Base-by-base conservation (phyloP, 2,797 vertebrate genomes). In the Sardinella longiceps region DNA sequence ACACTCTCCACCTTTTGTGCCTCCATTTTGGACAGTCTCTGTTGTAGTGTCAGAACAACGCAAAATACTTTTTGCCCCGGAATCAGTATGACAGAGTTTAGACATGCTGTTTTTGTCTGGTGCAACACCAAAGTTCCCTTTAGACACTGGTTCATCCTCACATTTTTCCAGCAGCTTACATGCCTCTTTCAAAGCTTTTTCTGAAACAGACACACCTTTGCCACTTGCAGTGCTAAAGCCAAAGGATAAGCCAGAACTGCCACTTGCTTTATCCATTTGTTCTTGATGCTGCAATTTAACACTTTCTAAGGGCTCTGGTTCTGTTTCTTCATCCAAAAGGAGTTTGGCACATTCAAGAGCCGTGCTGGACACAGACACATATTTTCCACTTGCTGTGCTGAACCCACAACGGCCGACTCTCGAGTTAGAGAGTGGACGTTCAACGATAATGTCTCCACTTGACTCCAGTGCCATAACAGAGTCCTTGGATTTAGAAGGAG, bases 321-420 rank as follows among this genome's bases (percentile, higher is more conserved):
- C 82, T 10, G 33, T 14, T 23, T 60, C 82, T 58, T 89, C 89
- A 15, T 82, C 80, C 80, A 96, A 87, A 81, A 96, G 81, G 18
- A 85, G 87, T 58, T 94, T 95, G 80, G 95, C 95, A 92, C 95
- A 97, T 83, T 95, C 85, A 39, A 98, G 90, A 50, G 96, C 94
- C 50, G 88, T 91, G 86, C 94, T 90, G 87, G 97, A 98, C 87
- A 97, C 25, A 0, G 82, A 15, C 6, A 97, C 92, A 25, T 84
- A 89, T 90, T 96, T 97, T 51, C 96, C 96, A 89, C 94, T 94
- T 87, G 96, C 96, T 70, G 95, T 97, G 85, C 90, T 96, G 91
- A 97, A 96, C 23, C 94, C 95, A 87, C 91, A 56, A 18, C 6
- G 4, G 63, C 2, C 18, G 63, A 70, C 28, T 5, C 63, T 33